Evolutionary conservation across 2,797 vertebrate species (phyloP).

Genomic region (Morus bassanus): DNA sequence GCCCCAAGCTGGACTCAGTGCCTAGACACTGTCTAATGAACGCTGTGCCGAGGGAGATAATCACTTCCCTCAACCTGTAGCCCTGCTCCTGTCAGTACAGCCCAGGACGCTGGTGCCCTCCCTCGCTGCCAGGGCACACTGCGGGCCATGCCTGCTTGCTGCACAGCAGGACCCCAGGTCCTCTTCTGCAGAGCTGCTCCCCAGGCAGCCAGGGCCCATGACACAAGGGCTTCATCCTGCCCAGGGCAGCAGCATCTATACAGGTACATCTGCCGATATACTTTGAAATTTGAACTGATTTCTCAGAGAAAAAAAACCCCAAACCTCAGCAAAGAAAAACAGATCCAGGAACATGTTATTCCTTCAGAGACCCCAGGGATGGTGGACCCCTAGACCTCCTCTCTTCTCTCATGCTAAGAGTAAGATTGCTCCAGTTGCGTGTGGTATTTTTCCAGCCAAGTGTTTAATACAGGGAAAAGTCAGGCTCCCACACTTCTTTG

Average conservation of each 20-base stretch:
- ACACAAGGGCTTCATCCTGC: neutral
- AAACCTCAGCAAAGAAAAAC: neutral
- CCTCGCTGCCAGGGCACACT: neutral
- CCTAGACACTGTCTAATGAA: neutral
- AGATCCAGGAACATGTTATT: neutral
- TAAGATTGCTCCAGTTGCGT: neutral
- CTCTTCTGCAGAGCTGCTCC: neutral
- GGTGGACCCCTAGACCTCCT: neutral
- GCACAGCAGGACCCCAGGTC: neutral
- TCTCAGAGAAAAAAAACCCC: neutral
- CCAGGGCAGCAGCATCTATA: neutral
- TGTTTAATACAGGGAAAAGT: neutral
- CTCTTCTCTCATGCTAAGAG: neutral
- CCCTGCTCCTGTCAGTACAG: neutral
- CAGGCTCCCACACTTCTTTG: neutral
- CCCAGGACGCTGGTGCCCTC: neutral
- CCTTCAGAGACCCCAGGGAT: neutral
- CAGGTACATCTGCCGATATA: neutral
- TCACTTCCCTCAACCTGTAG: neutral
- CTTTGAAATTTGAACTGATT: neutral
- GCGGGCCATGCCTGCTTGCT: fast-evolving
- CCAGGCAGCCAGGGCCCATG: neutral
- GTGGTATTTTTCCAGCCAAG: conserved; percentile 7
- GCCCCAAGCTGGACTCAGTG: neutral
- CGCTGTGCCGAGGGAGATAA: neutral